Conservation (phyloP, 2,113 vertebrate genomes). For the Antidorcas marsupialis region DNA sequence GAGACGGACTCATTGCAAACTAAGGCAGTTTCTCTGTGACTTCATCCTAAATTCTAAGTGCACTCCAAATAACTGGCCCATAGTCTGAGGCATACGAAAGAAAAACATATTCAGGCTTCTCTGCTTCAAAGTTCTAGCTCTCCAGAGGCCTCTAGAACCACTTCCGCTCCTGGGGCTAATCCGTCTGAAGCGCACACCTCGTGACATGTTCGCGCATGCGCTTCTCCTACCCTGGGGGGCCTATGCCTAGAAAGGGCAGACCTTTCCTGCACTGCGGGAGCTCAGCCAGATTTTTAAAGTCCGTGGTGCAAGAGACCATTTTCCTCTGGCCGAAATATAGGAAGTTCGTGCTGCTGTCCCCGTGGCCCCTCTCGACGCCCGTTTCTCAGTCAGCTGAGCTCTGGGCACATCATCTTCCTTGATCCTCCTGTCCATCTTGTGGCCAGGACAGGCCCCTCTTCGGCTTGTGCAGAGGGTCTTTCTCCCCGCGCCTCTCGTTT, state of each 20-base stretch:
- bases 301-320: accelerated
- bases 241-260: background rate
- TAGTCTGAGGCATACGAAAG: background rate
- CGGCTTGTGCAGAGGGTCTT: background rate
- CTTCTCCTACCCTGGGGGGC: too few relatives aligned
- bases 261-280: accelerated
- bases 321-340: background rate
- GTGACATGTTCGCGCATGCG: too few relatives aligned
- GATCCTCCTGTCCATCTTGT: background rate
- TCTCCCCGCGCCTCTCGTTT: background rate
- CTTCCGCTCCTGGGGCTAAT: background rate
- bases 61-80: too few relatives aligned
- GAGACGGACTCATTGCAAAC: background rate
- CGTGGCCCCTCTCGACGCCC: background rate
- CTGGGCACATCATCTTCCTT: too few relatives aligned
- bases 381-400: background rate
- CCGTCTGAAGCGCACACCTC: background rate
- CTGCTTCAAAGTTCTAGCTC: background rate
- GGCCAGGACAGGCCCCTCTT: background rate
- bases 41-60: background rate
- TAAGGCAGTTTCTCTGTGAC: background rate
- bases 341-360: background rate
- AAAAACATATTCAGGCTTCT: background rate
- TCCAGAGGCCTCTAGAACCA: background rate
- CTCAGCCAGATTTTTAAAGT: background rate